These are phyloP conservation scores for Zaprionus camerounensis DNA, from an alignment of 1,140 invertebrate species.

Conservation along the genomic window DNA sequence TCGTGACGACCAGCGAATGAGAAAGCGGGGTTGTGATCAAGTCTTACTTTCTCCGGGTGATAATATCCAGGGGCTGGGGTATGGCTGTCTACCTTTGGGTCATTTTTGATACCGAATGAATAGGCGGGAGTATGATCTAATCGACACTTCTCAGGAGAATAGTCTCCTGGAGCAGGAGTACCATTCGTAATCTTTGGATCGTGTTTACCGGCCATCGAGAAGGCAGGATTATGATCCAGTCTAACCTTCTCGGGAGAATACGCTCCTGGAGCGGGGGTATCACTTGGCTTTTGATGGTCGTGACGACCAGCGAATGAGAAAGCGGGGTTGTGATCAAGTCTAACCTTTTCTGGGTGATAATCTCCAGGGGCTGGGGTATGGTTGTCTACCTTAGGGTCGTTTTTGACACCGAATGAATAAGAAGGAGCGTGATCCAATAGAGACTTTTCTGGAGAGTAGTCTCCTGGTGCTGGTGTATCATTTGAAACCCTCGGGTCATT, in stretches of 20 bases:
- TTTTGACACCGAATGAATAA: slow-evolving; percentile 84
- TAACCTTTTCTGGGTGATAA: slow-evolving; percentile 87
- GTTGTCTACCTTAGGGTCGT: slow-evolving; percentile 84
- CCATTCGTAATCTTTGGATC: slow-evolving; percentile 87
- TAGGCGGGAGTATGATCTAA: slow-evolving; percentile 85
- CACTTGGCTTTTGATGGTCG: slow-evolving; percentile 81
- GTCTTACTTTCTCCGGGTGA: slow-evolving; percentile 86
- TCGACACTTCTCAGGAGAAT: slow-evolving; percentile 90
- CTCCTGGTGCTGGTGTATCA: slow-evolving; percentile 88
- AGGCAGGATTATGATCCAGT: slow-evolving; percentile 85
- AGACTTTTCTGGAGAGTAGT: slow-evolving; percentile 90
- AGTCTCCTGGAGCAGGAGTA: slow-evolving; percentile 90
- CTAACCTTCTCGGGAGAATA: slow-evolving; percentile 87
- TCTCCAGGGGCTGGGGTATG: slow-evolving; percentile 88
- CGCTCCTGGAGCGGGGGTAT: slow-evolving; percentile 87
- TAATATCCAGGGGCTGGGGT: slow-evolving; percentile 88
- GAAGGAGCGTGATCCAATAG: slow-evolving; percentile 85
- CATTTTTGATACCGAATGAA: slow-evolving; percentile 85
- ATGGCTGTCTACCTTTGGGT: slow-evolving; percentile 85
- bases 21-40: slow-evolving; percentile 86
- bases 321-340: slow-evolving; percentile 86
- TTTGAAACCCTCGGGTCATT: slow-evolving; percentile 85
- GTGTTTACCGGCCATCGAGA: slow-evolving; percentile 84
- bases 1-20: slow-evolving; percentile 86
- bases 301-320: slow-evolving; percentile 86